Evolutionary conservation across 2,797 vertebrate genomes (phyloP).

Genomic region (Pachyuromys duprasi): DNA sequence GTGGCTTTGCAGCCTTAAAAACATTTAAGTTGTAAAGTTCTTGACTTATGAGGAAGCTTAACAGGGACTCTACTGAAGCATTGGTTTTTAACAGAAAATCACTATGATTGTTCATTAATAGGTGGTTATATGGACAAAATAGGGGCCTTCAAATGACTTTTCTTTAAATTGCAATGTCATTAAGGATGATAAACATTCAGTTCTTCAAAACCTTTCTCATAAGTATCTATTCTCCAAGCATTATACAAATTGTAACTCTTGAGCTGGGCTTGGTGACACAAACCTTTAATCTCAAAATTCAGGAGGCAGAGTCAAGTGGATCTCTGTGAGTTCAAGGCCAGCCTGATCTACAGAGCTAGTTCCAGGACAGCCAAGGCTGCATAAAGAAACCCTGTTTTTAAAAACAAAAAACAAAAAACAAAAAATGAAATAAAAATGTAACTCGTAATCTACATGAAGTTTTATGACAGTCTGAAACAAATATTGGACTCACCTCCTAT

Average conservation of each 20-base stretch:
- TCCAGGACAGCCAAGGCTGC: neutral
- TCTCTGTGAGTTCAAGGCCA: neutral
- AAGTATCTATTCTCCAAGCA: neutral
- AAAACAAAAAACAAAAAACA: too few species aligned
- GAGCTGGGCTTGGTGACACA: neutral
- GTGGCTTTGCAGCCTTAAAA: neutral
- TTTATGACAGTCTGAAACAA: neutral
- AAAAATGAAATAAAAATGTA: neutral
- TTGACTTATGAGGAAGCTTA: constrained; percentile 2
- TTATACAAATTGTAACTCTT: neutral
- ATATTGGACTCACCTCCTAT: neutral
- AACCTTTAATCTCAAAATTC: neutral
- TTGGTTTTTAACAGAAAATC: constrained; percentile 11
- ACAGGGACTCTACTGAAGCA: neutral
- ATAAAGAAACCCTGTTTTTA: neutral
- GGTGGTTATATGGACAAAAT: constrained; percentile 8
- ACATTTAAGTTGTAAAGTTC: constrained; percentile 34
- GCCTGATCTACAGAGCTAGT: neutral
- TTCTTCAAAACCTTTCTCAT: neutral
- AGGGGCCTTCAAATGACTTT: neutral
- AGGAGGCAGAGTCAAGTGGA: neutral
- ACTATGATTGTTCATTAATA: constrained; percentile 34
- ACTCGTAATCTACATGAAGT: neutral
- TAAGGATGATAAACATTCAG: neutral
- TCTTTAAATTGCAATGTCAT: neutral